Evolutionary conservation across 2,888 invertebrate species (phyloP), one percentile per base, ranked within the genome.

Genomic region (Pollenia labialis): DNA sequence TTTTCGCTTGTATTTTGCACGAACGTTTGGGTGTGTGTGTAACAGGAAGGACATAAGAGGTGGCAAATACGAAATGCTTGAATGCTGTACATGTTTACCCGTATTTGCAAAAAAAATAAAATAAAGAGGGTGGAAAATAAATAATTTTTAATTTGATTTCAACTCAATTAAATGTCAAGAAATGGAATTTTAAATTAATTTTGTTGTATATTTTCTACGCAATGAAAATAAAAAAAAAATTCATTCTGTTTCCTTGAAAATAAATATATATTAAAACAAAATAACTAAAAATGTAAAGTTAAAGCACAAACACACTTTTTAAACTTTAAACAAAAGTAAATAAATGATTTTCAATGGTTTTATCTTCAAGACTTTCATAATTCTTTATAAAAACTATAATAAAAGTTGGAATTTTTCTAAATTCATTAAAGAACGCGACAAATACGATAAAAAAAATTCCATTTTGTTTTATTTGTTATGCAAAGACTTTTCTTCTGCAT

Each of bases 121-220:
- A 32, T 32, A 85, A 74, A 58, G 90, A 90, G 92, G 93, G 92
- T 92, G 91, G 91, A 89, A 91, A 92, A 91, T 91, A 91, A 91
- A 92, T 92, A 91, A 90, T 91, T 91, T 92, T 92, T 93, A 92
- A 93, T 93, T 93, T 91, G 92, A 93, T 93, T 93, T 93, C 92
- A 92, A 92, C 93, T 93, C 92, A 93, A 93, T 93, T 93, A 93
- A 93, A 92, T 92, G 90, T 89, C 85, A 90, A 90, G 91, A 92
- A 93, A 93, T 92, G 91, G 91, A 93, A 92, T 92, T 93, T 91
- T 90, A 90, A 92, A 92, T 92, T 91, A 91, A 90, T 90, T 91
- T 91, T 90, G 89, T 60, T 68, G 64, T 62, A 16, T 44, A 58
- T 50, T 68, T 83, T 46, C 42, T 66, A 64, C 54, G 50, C 69